Evolutionary conservation across 2,797 vertebrate species (phyloP), one percentile per base, ranked within the genome.

Genomic region (Danio jaintianensis): DNA sequence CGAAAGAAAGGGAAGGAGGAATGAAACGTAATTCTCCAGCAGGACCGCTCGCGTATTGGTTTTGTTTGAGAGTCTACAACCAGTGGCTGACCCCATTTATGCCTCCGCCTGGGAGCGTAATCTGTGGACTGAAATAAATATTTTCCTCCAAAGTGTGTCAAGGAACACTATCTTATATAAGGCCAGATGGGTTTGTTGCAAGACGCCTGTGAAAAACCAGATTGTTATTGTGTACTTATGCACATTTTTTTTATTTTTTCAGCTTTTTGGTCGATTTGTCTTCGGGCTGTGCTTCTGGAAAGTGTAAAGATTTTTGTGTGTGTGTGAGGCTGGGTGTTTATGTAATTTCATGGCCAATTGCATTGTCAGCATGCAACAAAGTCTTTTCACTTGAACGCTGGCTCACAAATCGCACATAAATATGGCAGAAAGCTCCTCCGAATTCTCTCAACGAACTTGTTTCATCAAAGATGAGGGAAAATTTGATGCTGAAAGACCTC

Each of bases 281-380:
- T 62, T 16, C 53, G 42, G 40, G 64, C 48, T 56, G 59, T 83
- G 76, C 58, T 48, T 77, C 59, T 73, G 50, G 67, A 48, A 82
- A 45, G 42, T 64, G 64, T 22, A 68, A 52, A 63, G 40, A 36
- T 42, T 79, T 71, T 43, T 77, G 45, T 86, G 73, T 79, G 81
- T 59, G 81, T 82, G 84, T 71, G 77, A 84, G 83, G 84, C 87
- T 79, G 73, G 48, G 78, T 72, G 74, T 77, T 86, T 78, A 87
- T 88, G 86, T 86, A 75, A 89, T 90, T 89, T 89, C 82, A 89
- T 78, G 85, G 80, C 82, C 85, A 87, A 82, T 83, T 88, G 87
- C 81, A 42, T 85, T 72, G 85, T 85, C 83, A 80, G 80, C 84
- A 55, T 69, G 75, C 50, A 83, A 22, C 16, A 66, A 71, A 50